Conservation (phyloP, 2,888 invertebrate genomes). For the Prenolepis imparis region DNA sequence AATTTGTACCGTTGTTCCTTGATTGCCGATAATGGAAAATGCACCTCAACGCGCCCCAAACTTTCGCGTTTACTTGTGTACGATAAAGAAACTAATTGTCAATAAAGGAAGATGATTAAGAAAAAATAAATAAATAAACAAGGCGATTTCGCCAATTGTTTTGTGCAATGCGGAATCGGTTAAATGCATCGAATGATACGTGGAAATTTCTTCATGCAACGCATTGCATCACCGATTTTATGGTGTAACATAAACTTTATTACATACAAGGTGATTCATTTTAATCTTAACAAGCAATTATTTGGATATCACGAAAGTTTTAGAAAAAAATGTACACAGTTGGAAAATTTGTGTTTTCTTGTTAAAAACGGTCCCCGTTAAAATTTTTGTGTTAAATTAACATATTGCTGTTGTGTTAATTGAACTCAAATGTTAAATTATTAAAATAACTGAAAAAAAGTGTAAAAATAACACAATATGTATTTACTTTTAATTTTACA, state of each 20-base stretch:
- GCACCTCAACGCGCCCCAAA: constrained; percentile 14
- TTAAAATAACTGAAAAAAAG: too few species aligned
- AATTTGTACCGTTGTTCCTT: constrained; percentile 34
- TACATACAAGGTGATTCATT: not conserved
- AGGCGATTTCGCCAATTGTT: not conserved
- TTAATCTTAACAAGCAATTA: too few species aligned
- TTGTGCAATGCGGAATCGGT: not conserved
- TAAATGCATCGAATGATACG: not conserved
- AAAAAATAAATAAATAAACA: not conserved
- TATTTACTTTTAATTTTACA: too few species aligned
- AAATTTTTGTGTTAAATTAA: too few species aligned
- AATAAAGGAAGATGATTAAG: not conserved
- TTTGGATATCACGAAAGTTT: too few species aligned
- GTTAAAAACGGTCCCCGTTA: too few species aligned
- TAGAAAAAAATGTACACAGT: too few species aligned
- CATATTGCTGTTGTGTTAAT: too few species aligned
- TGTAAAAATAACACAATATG: too few species aligned
- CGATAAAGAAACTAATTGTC: not conserved
- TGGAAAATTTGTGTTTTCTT: too few species aligned
- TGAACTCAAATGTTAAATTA: too few species aligned
- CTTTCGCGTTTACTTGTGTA: not conserved
- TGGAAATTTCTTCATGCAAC: not conserved
- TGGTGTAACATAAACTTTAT: not conserved
- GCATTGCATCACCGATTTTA: not conserved
- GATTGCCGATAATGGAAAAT: constrained; percentile 34